phyloP scores from a whole-genome alignment of 92 coral and sea anemone genomes.

The Siderastrea siderea region DNA sequence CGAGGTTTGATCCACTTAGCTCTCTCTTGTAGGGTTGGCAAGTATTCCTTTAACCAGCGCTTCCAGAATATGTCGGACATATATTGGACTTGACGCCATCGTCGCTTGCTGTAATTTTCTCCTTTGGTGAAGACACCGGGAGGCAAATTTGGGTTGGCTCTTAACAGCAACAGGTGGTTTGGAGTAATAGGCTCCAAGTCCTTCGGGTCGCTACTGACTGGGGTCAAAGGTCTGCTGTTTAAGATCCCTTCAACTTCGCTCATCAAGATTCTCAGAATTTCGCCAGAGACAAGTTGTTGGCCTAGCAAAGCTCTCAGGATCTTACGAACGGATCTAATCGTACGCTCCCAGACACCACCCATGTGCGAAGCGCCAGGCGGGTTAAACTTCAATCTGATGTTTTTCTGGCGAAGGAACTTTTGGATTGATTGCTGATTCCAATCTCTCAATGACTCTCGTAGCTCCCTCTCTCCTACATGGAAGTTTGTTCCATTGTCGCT shows the following conservation, averaged over 20 bases:
- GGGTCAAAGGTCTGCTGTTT: no score
- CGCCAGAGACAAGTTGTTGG: slow-evolving; percentile 31
- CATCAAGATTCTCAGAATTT: slow-evolving; percentile 30
- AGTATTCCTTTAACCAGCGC: slow-evolving; percentile 32
- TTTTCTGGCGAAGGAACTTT: slow-evolving; percentile 13
- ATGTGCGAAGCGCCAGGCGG: slow-evolving; percentile 44
- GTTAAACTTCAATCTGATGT: slow-evolving; percentile 39
- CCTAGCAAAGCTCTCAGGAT: slow-evolving; percentile 31
- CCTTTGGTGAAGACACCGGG: slow-evolving; percentile 23
- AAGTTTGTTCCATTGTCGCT: slow-evolving; percentile 60
- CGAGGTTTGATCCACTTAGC: not conserved
- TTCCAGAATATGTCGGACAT: slow-evolving; percentile 26
- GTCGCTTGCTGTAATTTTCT: slow-evolving; percentile 39
- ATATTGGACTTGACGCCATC: slow-evolving; percentile 36
- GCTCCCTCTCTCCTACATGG: slow-evolving; percentile 32
- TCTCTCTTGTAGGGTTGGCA: not conserved
- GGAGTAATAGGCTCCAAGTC: slow-evolving; percentile 39
- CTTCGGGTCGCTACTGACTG: no score
- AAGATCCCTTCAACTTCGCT: slow-evolving; percentile 25
- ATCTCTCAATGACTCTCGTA: no score
- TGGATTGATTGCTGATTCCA: slow-evolving; percentile 20
- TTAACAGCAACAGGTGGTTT: slow-evolving; percentile 26
- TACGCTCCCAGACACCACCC: slow-evolving; percentile 52
- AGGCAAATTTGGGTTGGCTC: slow-evolving; percentile 7
- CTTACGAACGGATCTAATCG: slow-evolving; percentile 22